A percentile compares a stretch with the other conserved stretches of the same genome.
phyloP scores from a whole-genome alignment of 2,888 invertebrate genomes.

The Eupithecia subumbrata region DNA sequence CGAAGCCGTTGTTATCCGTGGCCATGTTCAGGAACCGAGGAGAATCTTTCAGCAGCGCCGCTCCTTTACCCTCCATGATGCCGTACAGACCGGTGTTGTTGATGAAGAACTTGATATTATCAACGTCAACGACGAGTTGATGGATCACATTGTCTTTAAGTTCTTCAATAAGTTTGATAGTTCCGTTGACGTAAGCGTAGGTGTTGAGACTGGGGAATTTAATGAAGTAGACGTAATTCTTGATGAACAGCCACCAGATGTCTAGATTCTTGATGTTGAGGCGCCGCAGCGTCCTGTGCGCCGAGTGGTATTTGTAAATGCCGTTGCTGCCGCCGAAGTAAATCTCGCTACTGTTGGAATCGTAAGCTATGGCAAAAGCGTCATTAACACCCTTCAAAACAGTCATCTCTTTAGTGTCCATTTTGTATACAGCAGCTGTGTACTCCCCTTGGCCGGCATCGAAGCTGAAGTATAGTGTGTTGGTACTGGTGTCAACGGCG shows the following conservation, averaged over 20 bases:
- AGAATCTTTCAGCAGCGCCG: constrained; percentile 56
- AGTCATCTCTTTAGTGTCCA: constrained; percentile 61
- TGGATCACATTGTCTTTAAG: constrained; percentile 58
- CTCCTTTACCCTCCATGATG: constrained; percentile 48
- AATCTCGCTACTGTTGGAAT: constrained; percentile 55
- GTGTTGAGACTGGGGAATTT: constrained; percentile 69
- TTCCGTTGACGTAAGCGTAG: constrained; percentile 61
- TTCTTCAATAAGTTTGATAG: constrained; percentile 51
- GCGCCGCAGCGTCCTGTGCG: constrained; percentile 53
- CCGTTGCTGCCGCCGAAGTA: constrained; percentile 75
- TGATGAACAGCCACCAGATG: constrained; percentile 72
- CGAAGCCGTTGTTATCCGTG: constrained; percentile 60
- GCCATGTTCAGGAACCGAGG: constrained; percentile 67
- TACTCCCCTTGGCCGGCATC: constrained; percentile 72
- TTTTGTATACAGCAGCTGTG: constrained; percentile 60
- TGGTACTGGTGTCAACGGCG: constrained; percentile 61
- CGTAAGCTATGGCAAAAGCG: constrained; percentile 68
- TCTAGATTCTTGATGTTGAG: constrained; percentile 64
- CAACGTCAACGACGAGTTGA: constrained; percentile 68
- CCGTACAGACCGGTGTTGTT: constrained; percentile 69
- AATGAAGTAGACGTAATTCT: constrained; percentile 64
- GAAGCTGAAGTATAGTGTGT: constrained; percentile 72
- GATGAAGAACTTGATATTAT: constrained; percentile 66
- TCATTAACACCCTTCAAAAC: constrained; percentile 72
- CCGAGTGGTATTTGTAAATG: constrained; percentile 66